Percentiles rank a stretch among this genome's conserved stretches.
Evolutionary conservation across 2,113 vertebrate species (phyloP).

Genomic region (Pollachius pollachius): DNA sequence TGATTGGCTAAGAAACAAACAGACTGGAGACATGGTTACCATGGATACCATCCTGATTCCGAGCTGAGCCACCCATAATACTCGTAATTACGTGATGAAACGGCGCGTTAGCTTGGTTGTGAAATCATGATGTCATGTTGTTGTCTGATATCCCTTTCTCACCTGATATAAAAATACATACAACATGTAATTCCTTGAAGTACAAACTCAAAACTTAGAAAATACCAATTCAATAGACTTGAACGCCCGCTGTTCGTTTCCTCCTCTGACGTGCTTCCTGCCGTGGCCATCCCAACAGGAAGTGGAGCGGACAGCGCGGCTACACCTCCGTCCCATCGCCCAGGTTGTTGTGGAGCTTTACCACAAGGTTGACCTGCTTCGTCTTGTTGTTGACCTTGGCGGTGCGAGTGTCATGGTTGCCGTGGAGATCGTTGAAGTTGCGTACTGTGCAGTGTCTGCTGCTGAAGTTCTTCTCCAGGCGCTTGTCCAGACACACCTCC

Average conservation of each 20-base stretch:
- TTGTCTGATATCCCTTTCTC: conserved; percentile 49
- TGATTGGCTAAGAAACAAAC: no score
- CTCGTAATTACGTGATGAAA: conserved; percentile 42
- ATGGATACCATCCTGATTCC: no score
- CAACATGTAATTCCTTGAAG: conserved; percentile 56
- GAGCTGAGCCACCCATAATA: no score
- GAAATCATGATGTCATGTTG: conserved; percentile 57
- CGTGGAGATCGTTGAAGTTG: conserved; percentile 80
- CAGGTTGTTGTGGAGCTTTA: conserved; percentile 90
- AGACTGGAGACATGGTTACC: no score
- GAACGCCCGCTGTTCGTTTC: background rate
- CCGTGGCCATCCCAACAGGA: background rate
- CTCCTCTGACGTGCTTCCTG: background rate
- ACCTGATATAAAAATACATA: conserved; percentile 78
- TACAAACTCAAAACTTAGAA: conserved; percentile 74
- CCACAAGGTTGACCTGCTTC: conserved; percentile 89
- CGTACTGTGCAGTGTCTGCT: conserved; percentile 82
- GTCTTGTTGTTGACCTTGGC: conserved; percentile 63
- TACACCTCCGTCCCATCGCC: conserved; percentile 93
- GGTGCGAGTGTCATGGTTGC: conserved; percentile 44
- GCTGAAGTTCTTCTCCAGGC: conserved; percentile 74
- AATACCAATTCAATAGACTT: conserved; percentile 45
- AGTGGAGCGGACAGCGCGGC: conserved; percentile 12
- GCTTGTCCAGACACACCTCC: conserved; percentile 78
- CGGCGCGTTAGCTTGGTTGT: conserved; percentile 77